Conservation (phyloP, 2,888 invertebrate species). For the Mesorhabditis belari region DNA sequence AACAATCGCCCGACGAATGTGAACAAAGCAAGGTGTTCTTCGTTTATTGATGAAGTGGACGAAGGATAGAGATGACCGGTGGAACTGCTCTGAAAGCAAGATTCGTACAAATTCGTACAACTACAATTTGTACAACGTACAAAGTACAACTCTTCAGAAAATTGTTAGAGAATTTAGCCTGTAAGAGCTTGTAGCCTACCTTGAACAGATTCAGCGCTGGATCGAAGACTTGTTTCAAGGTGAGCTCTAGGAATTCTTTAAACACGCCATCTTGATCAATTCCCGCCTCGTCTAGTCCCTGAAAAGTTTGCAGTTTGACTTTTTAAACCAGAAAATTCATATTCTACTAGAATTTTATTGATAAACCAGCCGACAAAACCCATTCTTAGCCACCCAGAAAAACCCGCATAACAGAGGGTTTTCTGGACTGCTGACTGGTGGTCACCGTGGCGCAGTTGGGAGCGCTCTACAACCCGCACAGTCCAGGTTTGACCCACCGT, state of each 20-base stretch:
- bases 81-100: conserved; percentile 68
- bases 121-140: no score
- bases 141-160: no score
- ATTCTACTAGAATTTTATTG: no score
- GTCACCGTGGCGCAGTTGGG: no score
- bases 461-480: no score
- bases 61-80: conserved; percentile 94
- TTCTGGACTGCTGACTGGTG: no score
- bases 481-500: no score
- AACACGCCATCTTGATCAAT: conserved; percentile 99
- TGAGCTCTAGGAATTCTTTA: conserved; percentile 89
- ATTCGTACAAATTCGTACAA: no score
- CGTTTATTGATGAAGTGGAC: conserved; percentile 88
- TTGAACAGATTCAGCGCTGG: conserved; percentile 86
- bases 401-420: no score
- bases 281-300: conserved; percentile 95
- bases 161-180: neutral
- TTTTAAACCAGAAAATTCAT: neutral
- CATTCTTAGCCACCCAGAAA: no score
- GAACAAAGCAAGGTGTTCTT: conserved; percentile 87
- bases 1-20: conserved; percentile 97
- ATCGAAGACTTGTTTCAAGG: conserved; percentile 90
- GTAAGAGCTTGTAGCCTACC: conserved; percentile 65
- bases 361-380: no score
- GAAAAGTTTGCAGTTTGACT: conserved; percentile 48